These are phyloP conservation scores for Lepidochrysops patricia DNA, from an alignment of 2,888 invertebrate species.

Conservation along the genomic window DNA sequence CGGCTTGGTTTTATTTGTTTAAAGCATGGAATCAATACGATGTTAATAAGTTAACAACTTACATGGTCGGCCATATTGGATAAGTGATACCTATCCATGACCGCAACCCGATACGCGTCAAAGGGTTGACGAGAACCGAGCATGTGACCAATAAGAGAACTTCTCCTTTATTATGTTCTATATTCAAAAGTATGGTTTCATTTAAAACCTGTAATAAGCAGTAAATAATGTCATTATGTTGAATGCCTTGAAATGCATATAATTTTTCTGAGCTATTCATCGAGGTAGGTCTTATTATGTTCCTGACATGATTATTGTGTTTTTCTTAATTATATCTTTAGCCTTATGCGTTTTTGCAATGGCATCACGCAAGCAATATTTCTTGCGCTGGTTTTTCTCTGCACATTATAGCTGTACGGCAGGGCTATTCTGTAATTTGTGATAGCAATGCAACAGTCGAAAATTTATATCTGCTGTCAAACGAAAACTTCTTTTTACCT, in stretches of 20 bases:
- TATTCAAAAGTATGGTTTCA: slow-evolving; percentile 9
- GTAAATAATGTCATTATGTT: slow-evolving; percentile 3
- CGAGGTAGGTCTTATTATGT: not conserved
- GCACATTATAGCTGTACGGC: too few species aligned
- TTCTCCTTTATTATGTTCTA: slow-evolving; percentile 16
- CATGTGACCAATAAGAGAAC: slow-evolving; percentile 32
- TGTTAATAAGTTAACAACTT: slow-evolving; percentile 12
- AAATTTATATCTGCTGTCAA: too few species aligned
- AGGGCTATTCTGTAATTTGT: too few species aligned
- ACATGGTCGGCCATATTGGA: slow-evolving; percentile 36
- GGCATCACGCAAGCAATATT: not conserved
- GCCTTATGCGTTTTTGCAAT: not conserved
- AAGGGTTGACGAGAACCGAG: slow-evolving; percentile 34
- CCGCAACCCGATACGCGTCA: slow-evolving; percentile 33
- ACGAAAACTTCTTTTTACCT: too few species aligned
- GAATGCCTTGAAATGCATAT: slow-evolving; percentile 2
- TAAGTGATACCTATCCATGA: slow-evolving; percentile 39
- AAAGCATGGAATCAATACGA: slow-evolving; percentile 8
- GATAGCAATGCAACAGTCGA: too few species aligned
- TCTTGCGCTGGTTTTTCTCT: too few species aligned
- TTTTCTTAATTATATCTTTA: not conserved
- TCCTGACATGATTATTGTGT: not conserved
- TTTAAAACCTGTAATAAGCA: not conserved
- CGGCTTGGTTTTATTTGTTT: not conserved
- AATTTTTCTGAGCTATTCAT: slow-evolving; percentile 2